phyloP scores from a whole-genome alignment of 1,140 invertebrate species.

The Drosophila malerkotliana region DNA sequence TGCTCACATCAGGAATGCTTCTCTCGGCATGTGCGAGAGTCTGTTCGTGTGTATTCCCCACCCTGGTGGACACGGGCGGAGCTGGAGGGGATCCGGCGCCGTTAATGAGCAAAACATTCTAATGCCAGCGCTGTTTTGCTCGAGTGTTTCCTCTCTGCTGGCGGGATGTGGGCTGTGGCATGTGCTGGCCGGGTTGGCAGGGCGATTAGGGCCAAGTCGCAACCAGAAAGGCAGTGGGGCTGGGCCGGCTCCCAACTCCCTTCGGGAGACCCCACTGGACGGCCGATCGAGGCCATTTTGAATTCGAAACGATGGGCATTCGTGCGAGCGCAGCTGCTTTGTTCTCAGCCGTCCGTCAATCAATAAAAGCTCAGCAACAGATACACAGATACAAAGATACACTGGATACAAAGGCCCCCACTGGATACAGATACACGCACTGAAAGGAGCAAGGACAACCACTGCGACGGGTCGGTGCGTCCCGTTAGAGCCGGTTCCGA shows the following conservation, averaged over 20 bases:
- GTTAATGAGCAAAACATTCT: constrained; percentile 43
- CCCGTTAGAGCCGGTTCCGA: constrained; percentile 1
- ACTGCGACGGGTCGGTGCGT: constrained; percentile 26
- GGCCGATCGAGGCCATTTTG: constrained; percentile 15
- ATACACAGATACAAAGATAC: neutral
- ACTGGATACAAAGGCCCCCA: neutral
- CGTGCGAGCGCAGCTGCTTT: constrained; percentile 36
- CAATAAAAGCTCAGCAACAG: constrained; percentile 19
- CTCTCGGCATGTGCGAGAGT: constrained; percentile 3
- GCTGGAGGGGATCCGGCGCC: constrained; percentile 5
- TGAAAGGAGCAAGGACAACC: constrained; percentile 24
- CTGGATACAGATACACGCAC: neutral
- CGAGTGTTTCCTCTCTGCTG: neutral
- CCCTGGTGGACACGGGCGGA: constrained; percentile 13
- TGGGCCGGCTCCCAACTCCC: neutral
- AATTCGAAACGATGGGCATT: constrained; percentile 24
- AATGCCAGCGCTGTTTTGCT: constrained; percentile 17
- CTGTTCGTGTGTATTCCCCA: constrained; percentile 6
- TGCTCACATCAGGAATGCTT: constrained; percentile 28
- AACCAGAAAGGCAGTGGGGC: neutral
- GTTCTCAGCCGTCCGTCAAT: constrained; percentile 38
- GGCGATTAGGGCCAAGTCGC: constrained; percentile 29
- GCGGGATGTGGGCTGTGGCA: neutral
- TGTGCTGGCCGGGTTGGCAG: constrained; percentile 22
- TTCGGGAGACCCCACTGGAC: neutral